Evolutionary conservation across 2,888 invertebrate genomes (phyloP).

Genomic region (Epinotia ramella): DNA sequence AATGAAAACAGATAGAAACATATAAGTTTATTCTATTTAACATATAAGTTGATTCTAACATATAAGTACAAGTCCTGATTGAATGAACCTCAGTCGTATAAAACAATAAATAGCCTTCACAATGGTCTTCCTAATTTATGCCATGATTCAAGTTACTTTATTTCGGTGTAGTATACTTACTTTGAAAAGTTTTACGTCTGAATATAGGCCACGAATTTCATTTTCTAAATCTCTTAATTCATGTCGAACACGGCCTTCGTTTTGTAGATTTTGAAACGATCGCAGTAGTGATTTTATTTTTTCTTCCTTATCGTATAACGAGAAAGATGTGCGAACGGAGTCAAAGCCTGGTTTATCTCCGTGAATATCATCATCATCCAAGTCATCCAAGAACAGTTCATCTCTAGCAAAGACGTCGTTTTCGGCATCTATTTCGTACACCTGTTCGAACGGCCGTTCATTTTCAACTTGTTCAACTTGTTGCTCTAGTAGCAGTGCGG

Average conservation of each 20-base stretch:
- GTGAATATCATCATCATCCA: slow-evolving; percentile 49
- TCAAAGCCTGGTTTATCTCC: slow-evolving; percentile 36
- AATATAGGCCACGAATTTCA: slow-evolving; percentile 49
- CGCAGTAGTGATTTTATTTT: slow-evolving; percentile 51
- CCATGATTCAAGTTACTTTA: too few relatives aligned
- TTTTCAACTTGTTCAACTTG: slow-evolving; percentile 44
- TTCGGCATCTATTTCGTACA: slow-evolving; percentile 51
- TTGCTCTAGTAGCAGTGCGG: slow-evolving; percentile 13
- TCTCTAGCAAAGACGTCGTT: slow-evolving; percentile 51
- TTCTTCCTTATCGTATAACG: slow-evolving; percentile 51
- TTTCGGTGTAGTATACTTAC: slow-evolving; percentile 52
- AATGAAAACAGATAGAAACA: not conserved
- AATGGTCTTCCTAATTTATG: too few relatives aligned
- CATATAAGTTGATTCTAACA: too few relatives aligned
- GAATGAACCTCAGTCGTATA: not conserved
- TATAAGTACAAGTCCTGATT: not conserved
- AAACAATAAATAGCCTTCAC: not conserved
- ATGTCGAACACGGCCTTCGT: not conserved
- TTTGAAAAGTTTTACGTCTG: slow-evolving; percentile 58
- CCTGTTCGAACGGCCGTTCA: slow-evolving; percentile 45
- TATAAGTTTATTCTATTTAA: too few relatives aligned
- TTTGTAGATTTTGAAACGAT: slow-evolving; percentile 41
- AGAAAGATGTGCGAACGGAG: slow-evolving; percentile 54
- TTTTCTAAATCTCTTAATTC: slow-evolving; percentile 51
- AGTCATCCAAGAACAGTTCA: slow-evolving; percentile 60